Evolutionary conservation across 2,113 vertebrate genomes (phyloP).

Genomic region (Dromiciops gliroides): DNA sequence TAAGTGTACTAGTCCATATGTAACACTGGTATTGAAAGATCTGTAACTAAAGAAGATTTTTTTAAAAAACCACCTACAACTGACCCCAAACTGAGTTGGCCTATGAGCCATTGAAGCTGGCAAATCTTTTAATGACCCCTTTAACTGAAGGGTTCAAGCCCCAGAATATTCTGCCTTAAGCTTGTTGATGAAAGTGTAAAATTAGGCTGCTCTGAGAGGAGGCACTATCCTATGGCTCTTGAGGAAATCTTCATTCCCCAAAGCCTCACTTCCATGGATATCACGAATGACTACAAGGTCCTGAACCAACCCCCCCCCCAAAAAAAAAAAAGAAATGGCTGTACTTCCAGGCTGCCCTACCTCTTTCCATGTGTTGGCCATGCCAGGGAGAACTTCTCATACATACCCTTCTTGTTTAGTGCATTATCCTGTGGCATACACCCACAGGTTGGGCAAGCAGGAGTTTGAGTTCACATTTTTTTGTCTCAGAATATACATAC

Average conservation of each 20-base stretch:
- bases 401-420: not conserved
- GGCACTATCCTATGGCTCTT: not conserved
- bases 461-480: conserved; percentile 25
- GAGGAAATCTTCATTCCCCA: not conserved
- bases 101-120: not conserved
- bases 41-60: not conserved
- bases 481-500: not conserved
- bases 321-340: not conserved
- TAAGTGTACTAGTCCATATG: not conserved
- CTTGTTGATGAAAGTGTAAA: not conserved
- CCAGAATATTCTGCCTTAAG: not conserved
- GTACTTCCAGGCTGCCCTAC: not conserved
- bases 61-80: not conserved
- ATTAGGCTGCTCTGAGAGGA: not conserved
- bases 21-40: not conserved
- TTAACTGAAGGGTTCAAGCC: not conserved
- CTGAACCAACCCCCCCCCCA: too few species aligned
- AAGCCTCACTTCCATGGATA: not conserved
- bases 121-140: not conserved
- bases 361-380: not conserved
- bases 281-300: not conserved
- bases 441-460: not conserved
- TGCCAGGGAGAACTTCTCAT: not conserved
- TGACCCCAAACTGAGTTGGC: not conserved
- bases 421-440: not conserved